Percentiles rank a stretch among this genome's conserved stretches.
Conservation (phyloP, 1,140 invertebrate species). For the Heliconius melpomene region DNA sequence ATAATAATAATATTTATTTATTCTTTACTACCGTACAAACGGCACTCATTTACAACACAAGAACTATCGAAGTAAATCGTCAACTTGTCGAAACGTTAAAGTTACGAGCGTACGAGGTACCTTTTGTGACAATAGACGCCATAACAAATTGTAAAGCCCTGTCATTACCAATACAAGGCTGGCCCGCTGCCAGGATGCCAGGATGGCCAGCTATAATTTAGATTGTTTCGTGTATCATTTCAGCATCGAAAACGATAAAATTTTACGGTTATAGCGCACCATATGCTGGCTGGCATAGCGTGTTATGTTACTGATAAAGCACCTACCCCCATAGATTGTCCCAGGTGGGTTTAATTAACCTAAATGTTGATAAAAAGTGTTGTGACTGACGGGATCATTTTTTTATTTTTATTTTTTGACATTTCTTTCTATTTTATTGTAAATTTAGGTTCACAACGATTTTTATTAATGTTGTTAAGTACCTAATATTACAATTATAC, state of each 20-base stretch:
- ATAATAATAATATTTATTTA: not conserved
- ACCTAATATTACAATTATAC: too few species aligned
- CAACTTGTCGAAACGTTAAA: constrained; percentile 66
- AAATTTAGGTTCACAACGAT: too few species aligned
- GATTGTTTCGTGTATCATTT: constrained; percentile 68
- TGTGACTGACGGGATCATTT: not conserved
- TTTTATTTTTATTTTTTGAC: too few species aligned
- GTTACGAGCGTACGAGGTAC: constrained; percentile 54
- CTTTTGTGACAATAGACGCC: constrained; percentile 54
- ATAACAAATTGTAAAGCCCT: constrained; percentile 57
- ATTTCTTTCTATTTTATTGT: too few species aligned
- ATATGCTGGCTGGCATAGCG: constrained; percentile 62
- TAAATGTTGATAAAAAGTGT: constrained; percentile 5
- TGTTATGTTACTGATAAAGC: constrained; percentile 36
- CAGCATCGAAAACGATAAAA: constrained; percentile 62
- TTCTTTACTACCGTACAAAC: not conserved
- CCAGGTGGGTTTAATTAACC: constrained; percentile 37
- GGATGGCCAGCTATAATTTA: constrained; percentile 61
- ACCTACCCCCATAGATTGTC: constrained; percentile 29
- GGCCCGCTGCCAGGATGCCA: constrained; percentile 58
- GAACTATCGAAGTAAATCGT: constrained; percentile 44
- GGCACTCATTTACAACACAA: constrained; percentile 29
- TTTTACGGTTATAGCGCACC: constrained; percentile 65
- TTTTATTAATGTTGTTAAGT: too few species aligned
- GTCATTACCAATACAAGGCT: constrained; percentile 60